Percentiles rank a stretch among this genome's conserved stretches.
phyloP scores from a whole-genome alignment of 2,888 invertebrate genomes.

The Agrochola macilenta region DNA sequence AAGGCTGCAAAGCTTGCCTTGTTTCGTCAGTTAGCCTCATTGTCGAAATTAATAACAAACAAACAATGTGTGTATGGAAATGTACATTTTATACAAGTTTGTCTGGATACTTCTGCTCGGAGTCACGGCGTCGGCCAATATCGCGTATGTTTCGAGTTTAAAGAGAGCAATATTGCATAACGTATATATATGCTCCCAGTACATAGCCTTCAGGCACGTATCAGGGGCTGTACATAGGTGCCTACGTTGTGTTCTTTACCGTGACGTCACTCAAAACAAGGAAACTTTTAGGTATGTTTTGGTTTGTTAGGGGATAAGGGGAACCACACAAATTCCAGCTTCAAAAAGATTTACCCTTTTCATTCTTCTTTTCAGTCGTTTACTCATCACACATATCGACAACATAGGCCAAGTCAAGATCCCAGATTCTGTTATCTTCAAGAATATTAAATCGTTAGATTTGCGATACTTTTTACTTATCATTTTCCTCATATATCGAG shows the following conservation, averaged over 20 bases:
- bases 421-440: background rate
- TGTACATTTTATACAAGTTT: conserved; percentile 23
- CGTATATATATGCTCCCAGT: background rate
- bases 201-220: background rate
- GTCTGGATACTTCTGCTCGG: conserved; percentile 7
- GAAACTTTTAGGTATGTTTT: conserved; percentile 17
- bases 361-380: background rate
- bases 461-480: background rate
- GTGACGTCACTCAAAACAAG: conserved; percentile 40
- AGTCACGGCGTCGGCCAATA: conserved; percentile 47
- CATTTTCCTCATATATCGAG: conserved; percentile 1
- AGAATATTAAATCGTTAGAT: background rate
- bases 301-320: conserved; percentile 36
- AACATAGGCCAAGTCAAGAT: background rate
- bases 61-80: conserved; percentile 38
- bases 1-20: conserved; percentile 27
- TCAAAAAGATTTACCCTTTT: background rate
- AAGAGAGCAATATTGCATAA: conserved; percentile 36
- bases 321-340: conserved; percentile 10
- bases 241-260: conserved; percentile 23
- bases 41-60: conserved; percentile 62
- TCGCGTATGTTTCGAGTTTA: conserved; percentile 24
- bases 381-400: background rate
- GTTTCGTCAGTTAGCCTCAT: conserved; percentile 44
- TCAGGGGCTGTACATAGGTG: background rate